Conservation (phyloP, 1,140 invertebrate genomes). For the Thrips palmi region DNA sequence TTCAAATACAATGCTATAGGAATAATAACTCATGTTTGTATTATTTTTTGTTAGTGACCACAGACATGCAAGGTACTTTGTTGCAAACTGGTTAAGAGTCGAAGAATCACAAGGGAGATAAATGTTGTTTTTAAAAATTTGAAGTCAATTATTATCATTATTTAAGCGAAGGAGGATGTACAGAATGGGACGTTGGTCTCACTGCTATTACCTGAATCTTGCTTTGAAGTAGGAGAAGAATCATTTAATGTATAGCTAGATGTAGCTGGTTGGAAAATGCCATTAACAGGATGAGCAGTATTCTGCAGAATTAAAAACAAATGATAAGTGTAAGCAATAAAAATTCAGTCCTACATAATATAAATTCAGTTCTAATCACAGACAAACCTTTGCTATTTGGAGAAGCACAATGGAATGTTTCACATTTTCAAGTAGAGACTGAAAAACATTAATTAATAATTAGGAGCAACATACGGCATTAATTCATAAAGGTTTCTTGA, state of each 20-base stretch:
- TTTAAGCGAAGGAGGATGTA: no score
- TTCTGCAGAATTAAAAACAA: conserved; percentile 39
- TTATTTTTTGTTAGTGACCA: no score
- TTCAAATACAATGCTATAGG: no score
- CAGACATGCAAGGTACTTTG: no score
- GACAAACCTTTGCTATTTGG: conserved; percentile 84
- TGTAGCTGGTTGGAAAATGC: conserved; percentile 40
- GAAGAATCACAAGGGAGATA: no score
- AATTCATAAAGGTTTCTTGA: not conserved
- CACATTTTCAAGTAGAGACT: conserved; percentile 79
- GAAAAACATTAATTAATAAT: conserved; percentile 22
- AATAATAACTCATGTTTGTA: no score
- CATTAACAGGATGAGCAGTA: conserved; percentile 72
- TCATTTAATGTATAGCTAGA: not conserved
- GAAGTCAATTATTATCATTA: no score
- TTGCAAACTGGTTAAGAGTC: no score
- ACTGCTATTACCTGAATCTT: no score
- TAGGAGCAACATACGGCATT: not conserved
- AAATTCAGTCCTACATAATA: not conserved
- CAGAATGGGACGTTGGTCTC: no score
- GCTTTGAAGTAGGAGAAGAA: not conserved
- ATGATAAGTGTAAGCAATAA: conserved; percentile 6
- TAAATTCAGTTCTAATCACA: conserved; percentile 9
- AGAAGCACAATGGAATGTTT: conserved; percentile 94
- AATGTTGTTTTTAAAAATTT: no score